Evolutionary conservation across 2,888 invertebrate genomes (phyloP), one percentile per base, ranked within the genome.

Genomic region (Heteropelma amictum): DNA sequence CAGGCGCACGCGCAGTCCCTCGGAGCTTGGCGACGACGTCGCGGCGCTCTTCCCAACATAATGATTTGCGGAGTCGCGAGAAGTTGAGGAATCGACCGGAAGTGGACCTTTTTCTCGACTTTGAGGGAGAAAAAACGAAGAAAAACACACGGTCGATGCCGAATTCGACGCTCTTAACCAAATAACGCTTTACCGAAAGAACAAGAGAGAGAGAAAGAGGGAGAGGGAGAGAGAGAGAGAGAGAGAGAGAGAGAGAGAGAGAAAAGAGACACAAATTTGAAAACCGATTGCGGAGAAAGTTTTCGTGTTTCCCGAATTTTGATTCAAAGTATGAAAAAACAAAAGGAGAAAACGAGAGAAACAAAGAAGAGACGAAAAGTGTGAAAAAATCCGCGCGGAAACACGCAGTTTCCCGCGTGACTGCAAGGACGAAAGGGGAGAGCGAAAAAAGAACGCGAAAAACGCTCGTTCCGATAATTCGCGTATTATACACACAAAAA

Each of bases 11-110:
- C 97, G 21, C 96, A 96, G 87, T 96, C 97, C 71, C 94, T 98
- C 81, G 98, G 98, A 72, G 93, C 95, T 5, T 98, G 98, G 98
- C 92, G 98, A 61, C 94, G 95, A 88, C 92, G 98, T 77, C 92
- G 98, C 35, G 97, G 97, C 85, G 98, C 97, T 4, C 91, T 98
- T 83, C 97, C 98, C n/a, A 98, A 98, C 87, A 98, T 98, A 81
- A 98, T 98, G 97, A 97, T 98, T 86, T 97, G 96, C 88, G 96
- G 96, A 60, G 87, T 89, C 10, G 83, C 86, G 5, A 83, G 89
- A 75, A 88, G 85, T 74, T 88, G 75, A 83, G 80, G 33, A 7
- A 35, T 14, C 21, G 4, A 10, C n/a, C 35, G 54, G 23, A 54
- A 23, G n/a, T 33, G 12, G 7, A 12, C 12, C 6, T 21, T 26